A percentile compares a stretch with the other conserved stretches of the same genome.
These are phyloP conservation scores for Carollia perspicillata DNA, from an alignment of 2,113 vertebrate genomes.

Conservation along the genomic window DNA sequence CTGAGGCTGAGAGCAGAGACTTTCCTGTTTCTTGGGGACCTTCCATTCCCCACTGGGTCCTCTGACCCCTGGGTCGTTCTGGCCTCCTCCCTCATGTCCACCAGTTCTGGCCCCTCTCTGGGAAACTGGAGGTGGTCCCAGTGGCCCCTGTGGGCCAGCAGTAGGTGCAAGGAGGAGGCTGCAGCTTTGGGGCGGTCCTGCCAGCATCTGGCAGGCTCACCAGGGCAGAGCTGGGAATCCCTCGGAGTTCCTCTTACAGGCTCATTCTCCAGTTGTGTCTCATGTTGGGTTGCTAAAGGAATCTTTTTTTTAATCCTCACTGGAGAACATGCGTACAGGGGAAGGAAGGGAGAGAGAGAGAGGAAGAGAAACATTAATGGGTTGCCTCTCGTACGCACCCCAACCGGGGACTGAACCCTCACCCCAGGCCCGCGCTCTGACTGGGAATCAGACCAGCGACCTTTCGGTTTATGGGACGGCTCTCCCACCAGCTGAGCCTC, in stretches of 20 bases:
- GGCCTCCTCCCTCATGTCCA: not conserved
- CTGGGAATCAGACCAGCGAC: no score
- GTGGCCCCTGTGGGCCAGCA: fast-evolving
- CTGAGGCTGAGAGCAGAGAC: not conserved
- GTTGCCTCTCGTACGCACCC: no score
- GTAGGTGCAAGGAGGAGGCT: not conserved
- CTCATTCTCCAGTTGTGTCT: not conserved
- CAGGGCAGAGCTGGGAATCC: not conserved
- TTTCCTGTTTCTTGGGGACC: not conserved
- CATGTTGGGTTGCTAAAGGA: not conserved
- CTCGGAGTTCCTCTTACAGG: not conserved
- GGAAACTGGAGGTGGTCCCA: not conserved
- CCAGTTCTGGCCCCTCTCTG: not conserved
- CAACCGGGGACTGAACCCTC: no score
- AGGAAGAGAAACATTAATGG: no score
- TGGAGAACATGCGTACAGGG: no score
- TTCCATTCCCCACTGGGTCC: not conserved
- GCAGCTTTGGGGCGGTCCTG: not conserved
- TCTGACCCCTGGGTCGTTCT: not conserved
- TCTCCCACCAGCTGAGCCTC: no score
- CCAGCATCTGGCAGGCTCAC: fast-evolving
- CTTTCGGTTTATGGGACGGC: no score
- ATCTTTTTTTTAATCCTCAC: no score
- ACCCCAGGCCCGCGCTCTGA: no score
- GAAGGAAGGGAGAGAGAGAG: no score